Percentiles rank a stretch among this genome's conserved stretches.
Conservation (phyloP, 1,140 invertebrate species). For the Leptoteleia sp. region DNA sequence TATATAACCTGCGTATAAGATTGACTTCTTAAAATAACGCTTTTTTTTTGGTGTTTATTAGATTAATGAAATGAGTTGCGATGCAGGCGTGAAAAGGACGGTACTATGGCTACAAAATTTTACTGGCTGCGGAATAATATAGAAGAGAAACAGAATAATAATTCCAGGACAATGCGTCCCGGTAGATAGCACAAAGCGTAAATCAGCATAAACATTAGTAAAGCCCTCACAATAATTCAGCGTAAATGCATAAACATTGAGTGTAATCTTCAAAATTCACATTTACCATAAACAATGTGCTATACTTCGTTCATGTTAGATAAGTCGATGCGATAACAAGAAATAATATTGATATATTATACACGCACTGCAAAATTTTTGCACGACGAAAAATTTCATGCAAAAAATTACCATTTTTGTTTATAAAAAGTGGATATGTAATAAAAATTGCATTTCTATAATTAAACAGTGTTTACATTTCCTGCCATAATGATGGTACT, state of each 20-base stretch:
- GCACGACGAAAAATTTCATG: no score
- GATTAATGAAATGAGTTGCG: slow-evolving; percentile 52
- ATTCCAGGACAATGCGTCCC: slow-evolving; percentile 80
- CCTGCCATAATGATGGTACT: no score
- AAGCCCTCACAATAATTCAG: slow-evolving; percentile 80
- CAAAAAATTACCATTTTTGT: no score
- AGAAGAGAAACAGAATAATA: slow-evolving; percentile 78
- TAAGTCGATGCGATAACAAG: slow-evolving; percentile 53
- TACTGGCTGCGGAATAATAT: slow-evolving; percentile 62
- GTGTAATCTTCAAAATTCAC: slow-evolving; percentile 79
- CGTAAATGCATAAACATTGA: slow-evolving; percentile 79
- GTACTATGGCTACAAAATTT: slow-evolving; percentile 54
- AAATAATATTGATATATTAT: slow-evolving; percentile 64
- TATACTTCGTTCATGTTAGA: slow-evolving; percentile 69
- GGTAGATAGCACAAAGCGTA: slow-evolving; percentile 81
- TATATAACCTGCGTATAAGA: slow-evolving; percentile 18
- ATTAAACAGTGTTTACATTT: no score
- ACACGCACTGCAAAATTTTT: no score
- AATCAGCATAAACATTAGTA: slow-evolving; percentile 81
- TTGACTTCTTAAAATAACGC: slow-evolving; percentile 30
- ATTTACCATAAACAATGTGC: slow-evolving; percentile 74
- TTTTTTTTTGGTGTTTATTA: slow-evolving; percentile 24
- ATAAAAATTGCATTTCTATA: no score
- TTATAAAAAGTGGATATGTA: no score
- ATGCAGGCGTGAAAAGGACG: slow-evolving; percentile 49